phyloP scores from a whole-genome alignment of 2,888 invertebrate species.

The Chrysina gloriosa region DNA sequence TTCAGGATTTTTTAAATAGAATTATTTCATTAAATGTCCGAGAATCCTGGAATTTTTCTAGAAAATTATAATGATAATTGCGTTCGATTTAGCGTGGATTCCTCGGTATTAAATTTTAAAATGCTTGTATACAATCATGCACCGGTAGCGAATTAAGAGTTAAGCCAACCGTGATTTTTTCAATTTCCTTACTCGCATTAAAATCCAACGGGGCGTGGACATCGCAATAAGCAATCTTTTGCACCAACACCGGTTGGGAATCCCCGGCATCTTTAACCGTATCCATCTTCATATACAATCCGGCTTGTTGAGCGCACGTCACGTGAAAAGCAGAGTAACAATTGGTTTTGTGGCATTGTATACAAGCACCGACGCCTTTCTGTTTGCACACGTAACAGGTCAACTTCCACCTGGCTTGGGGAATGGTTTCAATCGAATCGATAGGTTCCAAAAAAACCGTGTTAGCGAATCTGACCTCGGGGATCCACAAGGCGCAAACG shows the following conservation, averaged over 20 bases:
- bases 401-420: constrained; percentile 95
- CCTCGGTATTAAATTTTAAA: no score
- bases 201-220: constrained; percentile 84
- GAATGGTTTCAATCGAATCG: constrained; percentile 94
- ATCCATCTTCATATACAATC: constrained; percentile 96
- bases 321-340: constrained; percentile 99
- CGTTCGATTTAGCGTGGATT: no score
- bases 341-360: constrained; percentile 95
- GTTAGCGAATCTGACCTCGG: constrained; percentile 96
- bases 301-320: constrained; percentile 97
- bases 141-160: no score
- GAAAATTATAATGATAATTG: no score
- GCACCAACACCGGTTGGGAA: constrained; percentile 82
- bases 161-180: not conserved
- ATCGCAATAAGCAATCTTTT: constrained; percentile 97
- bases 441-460: constrained; percentile 98
- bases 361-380: constrained; percentile 93
- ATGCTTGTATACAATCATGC: no score
- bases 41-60: no score
- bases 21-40: no score
- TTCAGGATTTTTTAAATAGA: no score
- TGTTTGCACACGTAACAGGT: constrained; percentile 97
- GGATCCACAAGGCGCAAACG: constrained; percentile 98
- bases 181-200: constrained; percentile 32
- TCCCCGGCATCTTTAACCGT: constrained; percentile 75